Percentiles rank a stretch among this genome's conserved stretches.
phyloP scores from a whole-genome alignment of 2,888 invertebrate species.

The Caenorhabditis angaria region DNA sequence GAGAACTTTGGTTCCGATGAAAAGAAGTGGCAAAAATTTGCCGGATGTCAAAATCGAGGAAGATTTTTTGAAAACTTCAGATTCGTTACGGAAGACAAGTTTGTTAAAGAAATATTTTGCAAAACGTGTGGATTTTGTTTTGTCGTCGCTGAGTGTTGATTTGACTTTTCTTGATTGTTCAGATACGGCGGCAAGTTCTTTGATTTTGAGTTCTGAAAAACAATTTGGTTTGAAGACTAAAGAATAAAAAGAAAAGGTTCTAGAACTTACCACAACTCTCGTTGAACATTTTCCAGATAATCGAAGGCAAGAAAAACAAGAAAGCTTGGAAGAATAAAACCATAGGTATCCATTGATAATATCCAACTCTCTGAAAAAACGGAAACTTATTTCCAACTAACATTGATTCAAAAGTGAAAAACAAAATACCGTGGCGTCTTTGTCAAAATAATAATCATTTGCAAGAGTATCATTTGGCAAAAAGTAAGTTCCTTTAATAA shows the following conservation, averaged over 20 bases:
- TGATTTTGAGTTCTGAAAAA: constrained; percentile 40
- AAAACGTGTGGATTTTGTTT: constrained; percentile 22
- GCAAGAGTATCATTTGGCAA: constrained; percentile 55
- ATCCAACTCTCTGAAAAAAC: constrained; percentile 45
- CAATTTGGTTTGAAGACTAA: not conserved
- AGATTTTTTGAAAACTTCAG: constrained; percentile 27
- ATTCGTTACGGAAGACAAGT: constrained; percentile 40
- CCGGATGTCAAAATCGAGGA: constrained; percentile 33
- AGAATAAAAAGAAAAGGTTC: not conserved
- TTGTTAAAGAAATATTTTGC: constrained; percentile 45
- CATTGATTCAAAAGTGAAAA: not conserved
- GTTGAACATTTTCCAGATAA: constrained; percentile 67
- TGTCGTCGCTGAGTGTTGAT: constrained; percentile 27
- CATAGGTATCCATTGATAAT: constrained; percentile 68
- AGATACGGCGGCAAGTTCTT: constrained; percentile 36
- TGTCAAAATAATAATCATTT: constrained; percentile 23
- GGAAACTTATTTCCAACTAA: not conserved
- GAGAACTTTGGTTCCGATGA: constrained; percentile 48
- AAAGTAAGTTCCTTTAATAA: constrained; percentile 69
- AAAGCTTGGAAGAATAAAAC: constrained; percentile 68
- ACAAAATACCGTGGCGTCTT: not conserved
- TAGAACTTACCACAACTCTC: constrained; percentile 58
- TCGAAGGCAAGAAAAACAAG: constrained; percentile 69
- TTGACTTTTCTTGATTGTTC: constrained; percentile 36
- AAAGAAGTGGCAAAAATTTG: constrained; percentile 46